Evolutionary conservation across 2,888 invertebrate genomes (phyloP), one percentile per base, ranked within the genome.

Genomic region (Adelognathus sp.): DNA sequence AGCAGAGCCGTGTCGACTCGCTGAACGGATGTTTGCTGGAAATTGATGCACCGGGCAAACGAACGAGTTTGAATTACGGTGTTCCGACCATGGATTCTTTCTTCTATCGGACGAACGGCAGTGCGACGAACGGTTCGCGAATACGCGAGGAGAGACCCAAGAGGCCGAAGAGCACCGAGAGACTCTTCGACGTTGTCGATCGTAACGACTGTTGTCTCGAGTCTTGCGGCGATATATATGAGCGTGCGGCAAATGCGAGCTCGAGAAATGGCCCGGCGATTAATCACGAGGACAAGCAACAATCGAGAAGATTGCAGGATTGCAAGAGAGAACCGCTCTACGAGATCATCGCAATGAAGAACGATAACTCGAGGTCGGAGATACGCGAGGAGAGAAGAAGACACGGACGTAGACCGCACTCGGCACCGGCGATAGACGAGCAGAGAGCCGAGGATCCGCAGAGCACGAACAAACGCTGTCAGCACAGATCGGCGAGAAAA

Each of bases 131-230:
- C 72, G 85, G 84, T n/a, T n/a, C n/a, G 0, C 79, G 82, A 1
- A 77, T 24, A 0, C 84, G 84, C 24, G 87, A 86, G 9, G 81
- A 86, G 0, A 73, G 86, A 24, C 86, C 87, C 0, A 87, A 86
- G 31, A 85, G 89, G 64, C 90, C 91, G 0, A 89, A 88, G 52
- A 91, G 90, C 64, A 88, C 88, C 1, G 91, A 91, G 6, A 86
- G 89, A 24, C 81, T 90, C 5, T 82, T 90, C 52, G 88, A 89
- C 52, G 87, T 85, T 0, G 81, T 80, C 3, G 86, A 86, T 18
- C 76, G 82, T 0, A 86, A 74, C 58, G 88, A 89, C 27, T 86
- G 72, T 41, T 84, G 71, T 18, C 79, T 67, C 29, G 82, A 80
- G 1, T 36, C 64, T 1, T 52, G 61, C 11, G 33, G 31, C 11